Evolutionary conservation across 2,888 invertebrate genomes (phyloP), one percentile per base, ranked within the genome.

Genomic region (Tillus elongatus): DNA sequence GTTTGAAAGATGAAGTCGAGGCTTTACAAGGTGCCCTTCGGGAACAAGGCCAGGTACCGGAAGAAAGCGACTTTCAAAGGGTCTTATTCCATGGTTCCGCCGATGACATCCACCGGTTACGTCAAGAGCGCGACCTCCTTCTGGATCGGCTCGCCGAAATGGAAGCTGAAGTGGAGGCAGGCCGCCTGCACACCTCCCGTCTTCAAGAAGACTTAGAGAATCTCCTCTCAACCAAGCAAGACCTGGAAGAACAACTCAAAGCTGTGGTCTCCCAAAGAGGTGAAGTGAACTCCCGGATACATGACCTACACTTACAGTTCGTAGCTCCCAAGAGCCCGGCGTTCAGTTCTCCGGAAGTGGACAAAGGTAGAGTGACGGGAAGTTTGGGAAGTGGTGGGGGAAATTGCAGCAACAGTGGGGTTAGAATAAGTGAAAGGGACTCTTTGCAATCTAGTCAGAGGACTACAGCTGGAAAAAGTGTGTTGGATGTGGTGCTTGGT

Each of bases 131-230:
- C 30, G 86, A 88, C 59, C 73, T 79, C 10, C 63, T 88, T 44
- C 66, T 87, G 43, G 79, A 82, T 45, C 78, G 81, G 48, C 71
- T 82, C 37, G 77, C 81, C n/a, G 79, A 80, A 59, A 75, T 85
- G 65, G 85, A 86, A 58, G 80, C 82, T 2, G 83, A 83, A 57
- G 79, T 58, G 16, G 15, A 33, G 46, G 75, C 82, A 33, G 75
- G 77, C 30, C 68, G 77, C 34, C 74, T 77, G 3, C 75, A 77
- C 49, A 75, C 79, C 15, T 73, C 75, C 40, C 72, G 79, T 50
- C 68, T 82, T 47, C 75, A 75, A 49, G 72, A 75, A 42, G 76
- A 81, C 54, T 55, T 82, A 42, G 73, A 76, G 40, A 71, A 73
- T 39, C 60, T 81, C 44, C 63, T 70, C 30, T 60, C 61, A 35